Base-by-base conservation (phyloP, 1,140 invertebrate species). In the Leptestheria dahalacensis region DNA sequence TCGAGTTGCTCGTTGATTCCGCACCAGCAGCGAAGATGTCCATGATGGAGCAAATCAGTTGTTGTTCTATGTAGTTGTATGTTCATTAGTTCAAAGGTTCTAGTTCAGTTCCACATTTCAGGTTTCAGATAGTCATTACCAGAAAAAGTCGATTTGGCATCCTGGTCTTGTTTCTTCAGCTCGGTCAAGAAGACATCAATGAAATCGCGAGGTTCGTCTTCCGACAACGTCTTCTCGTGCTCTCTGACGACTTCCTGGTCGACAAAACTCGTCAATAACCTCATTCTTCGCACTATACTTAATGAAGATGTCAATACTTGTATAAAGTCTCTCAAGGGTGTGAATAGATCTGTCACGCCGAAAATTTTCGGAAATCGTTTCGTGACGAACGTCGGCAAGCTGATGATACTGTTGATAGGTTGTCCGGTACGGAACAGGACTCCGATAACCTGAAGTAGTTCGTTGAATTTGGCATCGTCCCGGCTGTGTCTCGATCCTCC, bases 171-270 rank as follows among this genome's bases (percentile, higher is more conserved):
- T 25, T 71, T 59, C 46, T 78, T 68, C 75, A 87, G 83, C 74
- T 87, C 79, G 41, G 77, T 72, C 3, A 91, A 72, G 68, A 83
- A 90, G 29, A 81, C 77, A 66, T 87, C 86, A 49, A 91, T 85
- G 26, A 89, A 78, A n/a, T n/a, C n/a, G n/a, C n/a, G n/a, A n/a
- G n/a, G n/a, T n/a, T n/a, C n/a, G n/a, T n/a, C n/a, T n/a, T 20
- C 50, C 11, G 69, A 74, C 1, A 68, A 74, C 41, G 67, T 47
- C 20, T 21, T 64, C 61, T 78, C 68, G 59, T 86, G 83, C 29
- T 80, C 72, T 9, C 72, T 66, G 28, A 86, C 83, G 15, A 72
- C 75, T 53, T 77, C 70, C 75, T 80, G 59, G 61, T n/a, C 71
- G 60, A 25, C 51, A 26, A 52, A 49, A 9, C 23, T 2, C 21